Conservation (phyloP, 2,888 invertebrate species). For the Unio pictorum region DNA sequence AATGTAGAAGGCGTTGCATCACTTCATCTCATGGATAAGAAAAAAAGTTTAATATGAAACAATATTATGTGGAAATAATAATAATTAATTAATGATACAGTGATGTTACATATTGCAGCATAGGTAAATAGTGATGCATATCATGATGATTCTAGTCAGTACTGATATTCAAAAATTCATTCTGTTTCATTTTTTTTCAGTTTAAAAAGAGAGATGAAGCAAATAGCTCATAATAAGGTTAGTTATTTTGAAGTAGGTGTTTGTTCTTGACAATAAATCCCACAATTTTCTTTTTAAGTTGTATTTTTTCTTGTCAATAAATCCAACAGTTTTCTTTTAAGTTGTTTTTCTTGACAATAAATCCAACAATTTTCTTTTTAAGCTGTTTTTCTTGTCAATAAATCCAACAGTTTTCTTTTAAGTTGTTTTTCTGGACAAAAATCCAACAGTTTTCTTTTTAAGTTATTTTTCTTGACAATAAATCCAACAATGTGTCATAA, state of each 20-base stretch:
- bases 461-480: neutral
- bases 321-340: neutral
- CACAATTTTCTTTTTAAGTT: neutral
- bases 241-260: constrained; percentile 3
- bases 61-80: too few relatives aligned
- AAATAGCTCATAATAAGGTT: constrained; percentile 64
- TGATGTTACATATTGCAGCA: too few relatives aligned
- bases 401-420: neutral
- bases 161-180: neutral
- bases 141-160: too few relatives aligned
- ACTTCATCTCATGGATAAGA: too few relatives aligned
- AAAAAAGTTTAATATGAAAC: too few relatives aligned
- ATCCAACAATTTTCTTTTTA: neutral
- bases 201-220: constrained; percentile 91
- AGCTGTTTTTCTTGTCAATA: too few relatives aligned
- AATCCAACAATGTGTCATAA: neutral
- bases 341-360: neutral
- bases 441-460: neutral
- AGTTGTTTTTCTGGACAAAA: neutral
- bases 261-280: neutral
- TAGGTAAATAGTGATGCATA: too few relatives aligned
- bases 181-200: constrained; percentile 74
- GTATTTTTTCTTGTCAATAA: too few relatives aligned
- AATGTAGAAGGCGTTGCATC: too few relatives aligned
- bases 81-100: too few relatives aligned